These are phyloP conservation scores for Drosophila tani DNA, from an alignment of 1,140 invertebrate species.

Conservation along the genomic window DNA sequence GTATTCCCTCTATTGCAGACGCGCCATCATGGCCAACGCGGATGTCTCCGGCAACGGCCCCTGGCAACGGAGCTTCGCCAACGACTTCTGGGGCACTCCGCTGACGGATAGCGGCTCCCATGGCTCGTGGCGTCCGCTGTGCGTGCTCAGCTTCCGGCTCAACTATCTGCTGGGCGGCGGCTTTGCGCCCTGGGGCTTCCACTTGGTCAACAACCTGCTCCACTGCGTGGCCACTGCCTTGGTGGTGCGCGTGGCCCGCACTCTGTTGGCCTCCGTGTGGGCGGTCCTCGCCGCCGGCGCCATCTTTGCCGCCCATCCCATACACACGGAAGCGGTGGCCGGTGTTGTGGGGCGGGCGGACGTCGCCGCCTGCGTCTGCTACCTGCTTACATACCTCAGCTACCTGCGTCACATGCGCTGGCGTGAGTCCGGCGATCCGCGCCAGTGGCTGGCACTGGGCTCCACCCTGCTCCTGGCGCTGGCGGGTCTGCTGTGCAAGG, in stretches of 20 bases:
- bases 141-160: constrained; percentile 96
- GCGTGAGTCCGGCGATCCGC: constrained; percentile 86
- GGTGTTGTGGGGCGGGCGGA: constrained; percentile 98
- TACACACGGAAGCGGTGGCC: constrained; percentile 98
- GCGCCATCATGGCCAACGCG: constrained; percentile 94
- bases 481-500: constrained; percentile 93
- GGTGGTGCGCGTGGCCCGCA: constrained; percentile 90
- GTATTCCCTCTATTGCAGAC: constrained; percentile 86
- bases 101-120: constrained; percentile 94
- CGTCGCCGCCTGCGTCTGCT: constrained; percentile 95
- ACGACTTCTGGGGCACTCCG: constrained; percentile 97
- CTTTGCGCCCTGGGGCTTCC: constrained; percentile 95
- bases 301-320: constrained; percentile 97
- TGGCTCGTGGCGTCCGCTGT: constrained; percentile 96
- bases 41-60: constrained; percentile 91
- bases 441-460: constrained; percentile 86
- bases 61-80: constrained; percentile 89
- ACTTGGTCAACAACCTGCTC: constrained; percentile 94
- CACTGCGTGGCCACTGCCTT: constrained; percentile 93
- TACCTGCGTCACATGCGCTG: constrained; percentile 89
- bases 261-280: constrained; percentile 88
- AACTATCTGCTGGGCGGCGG: constrained; percentile 95
- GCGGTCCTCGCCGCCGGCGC: constrained; percentile 92
- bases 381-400: constrained; percentile 93
- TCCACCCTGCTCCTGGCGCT: constrained; percentile 87